Percentiles rank a stretch among this genome's conserved stretches.
Conservation (phyloP, 2,113 vertebrate genomes). For the Syngnathus typhle region DNA sequence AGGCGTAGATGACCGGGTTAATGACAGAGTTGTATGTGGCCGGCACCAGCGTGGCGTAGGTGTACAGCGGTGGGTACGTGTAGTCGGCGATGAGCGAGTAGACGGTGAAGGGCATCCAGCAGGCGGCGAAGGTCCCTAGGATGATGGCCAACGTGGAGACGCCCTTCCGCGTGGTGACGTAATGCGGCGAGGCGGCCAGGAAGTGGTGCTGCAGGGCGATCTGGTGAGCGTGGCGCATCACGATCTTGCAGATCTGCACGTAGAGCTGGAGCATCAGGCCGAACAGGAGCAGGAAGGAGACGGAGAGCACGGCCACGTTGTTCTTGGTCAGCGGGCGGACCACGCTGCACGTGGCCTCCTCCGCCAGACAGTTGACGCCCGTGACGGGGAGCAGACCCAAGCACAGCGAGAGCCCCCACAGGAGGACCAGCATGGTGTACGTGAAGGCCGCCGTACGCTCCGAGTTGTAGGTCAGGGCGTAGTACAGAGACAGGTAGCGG, state of each 20-base stretch:
- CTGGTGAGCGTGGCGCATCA: slow-evolving; percentile 96
- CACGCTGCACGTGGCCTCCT: slow-evolving; percentile 92
- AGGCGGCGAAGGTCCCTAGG: slow-evolving; percentile 94
- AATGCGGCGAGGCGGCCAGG: slow-evolving; percentile 96
- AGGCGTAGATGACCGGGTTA: slow-evolving; percentile 97
- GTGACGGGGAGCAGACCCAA: slow-evolving; percentile 89
- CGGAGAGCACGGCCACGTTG: slow-evolving; percentile 87
- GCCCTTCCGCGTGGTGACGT: slow-evolving; percentile 95
- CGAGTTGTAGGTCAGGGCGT: slow-evolving; percentile 95
- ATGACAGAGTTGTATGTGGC: slow-evolving; percentile 99
- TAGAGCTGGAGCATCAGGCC: slow-evolving; percentile 98
- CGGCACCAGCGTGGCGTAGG: slow-evolving; percentile 94
- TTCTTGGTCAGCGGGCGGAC: slow-evolving; percentile 95
- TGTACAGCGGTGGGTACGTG: slow-evolving; percentile 95
- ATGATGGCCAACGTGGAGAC: slow-evolving; percentile 98
- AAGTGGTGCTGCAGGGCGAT: slow-evolving; percentile 98
- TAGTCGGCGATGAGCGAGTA: slow-evolving; percentile 96
- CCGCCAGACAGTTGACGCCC: slow-evolving; percentile 93
- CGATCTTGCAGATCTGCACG: slow-evolving; percentile 96
- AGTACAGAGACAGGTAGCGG: slow-evolving; percentile 97
- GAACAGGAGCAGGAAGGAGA: slow-evolving; percentile 95
- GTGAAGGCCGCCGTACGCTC: slow-evolving; percentile 95
- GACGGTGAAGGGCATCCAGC: slow-evolving; percentile 98
- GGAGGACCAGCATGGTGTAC: slow-evolving; percentile 89
- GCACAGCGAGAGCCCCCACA: slow-evolving; percentile 90